A percentile compares a stretch with the other conserved stretches of the same genome.
These are phyloP conservation scores for Dinoponera quadriceps DNA, from an alignment of 1,140 invertebrate species.

Conservation along the genomic window DNA sequence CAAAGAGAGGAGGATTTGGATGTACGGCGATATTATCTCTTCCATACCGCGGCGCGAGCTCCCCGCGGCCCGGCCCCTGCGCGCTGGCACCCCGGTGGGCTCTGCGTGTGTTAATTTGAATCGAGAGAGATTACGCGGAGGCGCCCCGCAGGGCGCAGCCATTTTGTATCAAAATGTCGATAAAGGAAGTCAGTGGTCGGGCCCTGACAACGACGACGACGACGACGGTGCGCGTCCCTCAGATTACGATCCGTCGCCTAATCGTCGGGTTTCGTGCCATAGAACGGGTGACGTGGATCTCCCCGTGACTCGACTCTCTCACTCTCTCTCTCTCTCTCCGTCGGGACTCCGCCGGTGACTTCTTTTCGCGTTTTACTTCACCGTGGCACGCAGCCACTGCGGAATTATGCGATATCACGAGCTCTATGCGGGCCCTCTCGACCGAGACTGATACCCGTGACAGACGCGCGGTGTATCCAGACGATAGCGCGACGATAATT, in stretches of 20 bases:
- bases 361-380: slow-evolving; percentile 25
- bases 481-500: slow-evolving; percentile 12
- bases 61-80: slow-evolving; percentile 58
- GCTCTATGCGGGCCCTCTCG: neutral
- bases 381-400: neutral
- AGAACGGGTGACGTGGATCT: slow-evolving; percentile 27
- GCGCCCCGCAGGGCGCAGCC: slow-evolving; percentile 84
- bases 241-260: slow-evolving; percentile 55
- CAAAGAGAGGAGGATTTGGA: slow-evolving; percentile 69
- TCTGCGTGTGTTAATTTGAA: slow-evolving; percentile 86
- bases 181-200: slow-evolving; percentile 82
- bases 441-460: slow-evolving; percentile 37
- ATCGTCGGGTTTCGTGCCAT: slow-evolving; percentile 51
- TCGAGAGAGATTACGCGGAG: slow-evolving; percentile 85
- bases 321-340: too few relatives aligned
- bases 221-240: slow-evolving; percentile 38
- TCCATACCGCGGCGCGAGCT: slow-evolving; percentile 70
- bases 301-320: slow-evolving; percentile 13
- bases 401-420: slow-evolving; percentile 44
- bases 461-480: neutral
- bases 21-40: slow-evolving; percentile 78
- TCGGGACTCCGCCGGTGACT: slow-evolving; percentile 1
- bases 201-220: slow-evolving; percentile 49
- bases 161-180: slow-evolving; percentile 86
- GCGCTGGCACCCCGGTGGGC: slow-evolving; percentile 77